Conservation (phyloP, 1,140 invertebrate genomes). For the Bombus soroeensis region DNA sequence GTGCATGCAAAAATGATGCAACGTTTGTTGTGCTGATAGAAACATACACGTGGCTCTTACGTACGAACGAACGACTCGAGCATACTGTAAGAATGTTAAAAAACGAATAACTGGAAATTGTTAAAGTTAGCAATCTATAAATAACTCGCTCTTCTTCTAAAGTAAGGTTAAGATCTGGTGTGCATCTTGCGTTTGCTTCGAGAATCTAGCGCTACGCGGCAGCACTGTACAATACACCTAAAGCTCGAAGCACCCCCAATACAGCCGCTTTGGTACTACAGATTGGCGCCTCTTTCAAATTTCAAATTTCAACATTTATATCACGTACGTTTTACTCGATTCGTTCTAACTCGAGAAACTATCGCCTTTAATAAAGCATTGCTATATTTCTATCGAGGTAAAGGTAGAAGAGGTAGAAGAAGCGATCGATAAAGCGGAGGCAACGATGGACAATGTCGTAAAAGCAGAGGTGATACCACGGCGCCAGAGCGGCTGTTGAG, state of each 20-base stretch:
- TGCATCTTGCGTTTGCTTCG: conserved; percentile 14
- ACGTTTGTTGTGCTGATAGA: neutral
- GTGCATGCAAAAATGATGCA: neutral
- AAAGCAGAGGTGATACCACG: conserved; percentile 43
- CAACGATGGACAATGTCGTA: conserved; percentile 14
- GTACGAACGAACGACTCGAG: neutral
- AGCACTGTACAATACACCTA: conserved; percentile 24
- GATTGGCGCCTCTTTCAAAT: neutral
- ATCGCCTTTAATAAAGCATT: neutral
- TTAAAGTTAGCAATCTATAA: conserved; percentile 10
- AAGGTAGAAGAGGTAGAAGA: neutral
- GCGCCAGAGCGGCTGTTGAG: conserved; percentile 65
- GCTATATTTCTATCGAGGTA: no score
- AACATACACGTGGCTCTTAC: neutral
- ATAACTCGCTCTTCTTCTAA: neutral
- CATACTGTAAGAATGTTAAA: neutral
- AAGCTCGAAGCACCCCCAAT: neutral
- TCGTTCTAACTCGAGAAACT: neutral
- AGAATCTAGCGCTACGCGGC: conserved; percentile 17
- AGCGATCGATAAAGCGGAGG: neutral
- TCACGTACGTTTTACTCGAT: neutral
- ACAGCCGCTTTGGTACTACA: neutral
- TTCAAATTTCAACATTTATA: neutral
- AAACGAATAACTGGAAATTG: neutral
- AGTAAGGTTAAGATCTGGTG: conserved; percentile 61